Conservation (phyloP, 2,888 invertebrate species). For the Diloba caeruleocephala region DNA sequence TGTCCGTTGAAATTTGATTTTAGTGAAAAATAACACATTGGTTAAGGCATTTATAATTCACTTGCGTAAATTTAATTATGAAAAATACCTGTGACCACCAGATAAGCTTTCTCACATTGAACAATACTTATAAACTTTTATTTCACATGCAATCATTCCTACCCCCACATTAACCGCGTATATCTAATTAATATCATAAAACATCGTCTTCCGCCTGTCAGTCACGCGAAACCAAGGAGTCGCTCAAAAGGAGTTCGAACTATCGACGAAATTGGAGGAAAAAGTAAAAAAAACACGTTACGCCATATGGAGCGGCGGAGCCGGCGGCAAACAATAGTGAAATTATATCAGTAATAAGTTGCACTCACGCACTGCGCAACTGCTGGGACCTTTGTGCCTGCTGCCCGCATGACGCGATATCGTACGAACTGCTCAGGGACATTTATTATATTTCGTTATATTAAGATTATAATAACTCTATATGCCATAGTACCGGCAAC, state of each 20-base stretch:
- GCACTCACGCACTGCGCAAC: constrained; percentile 84
- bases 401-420: constrained; percentile 49
- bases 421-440: constrained; percentile 42
- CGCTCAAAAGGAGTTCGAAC: constrained; percentile 65
- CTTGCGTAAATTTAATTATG: not conserved
- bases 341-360: constrained; percentile 87
- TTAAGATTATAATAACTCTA: too few species aligned
- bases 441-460: constrained; percentile 8
- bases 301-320: constrained; percentile 84
- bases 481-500: too few species aligned
- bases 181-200: constrained; percentile 73
- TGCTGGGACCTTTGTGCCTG: constrained; percentile 68
- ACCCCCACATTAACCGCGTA: constrained; percentile 55
- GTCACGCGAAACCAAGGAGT: constrained; percentile 81
- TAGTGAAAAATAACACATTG: too few species aligned
- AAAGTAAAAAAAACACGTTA: constrained; percentile 77
- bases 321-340: constrained; percentile 86
- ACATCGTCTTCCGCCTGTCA: constrained; percentile 72
- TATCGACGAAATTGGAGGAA: constrained; percentile 81
- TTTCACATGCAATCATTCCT: constrained; percentile 42
- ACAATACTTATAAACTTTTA: constrained; percentile 46
- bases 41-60: too few species aligned
- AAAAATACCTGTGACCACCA: constrained; percentile 6
- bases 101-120: constrained; percentile 25
- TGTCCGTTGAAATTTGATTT: constrained; percentile 9